A percentile compares a stretch with the other conserved stretches of the same genome.
phyloP scores from a whole-genome alignment of 1,140 invertebrate species.

The Zaprionus inermis region DNA sequence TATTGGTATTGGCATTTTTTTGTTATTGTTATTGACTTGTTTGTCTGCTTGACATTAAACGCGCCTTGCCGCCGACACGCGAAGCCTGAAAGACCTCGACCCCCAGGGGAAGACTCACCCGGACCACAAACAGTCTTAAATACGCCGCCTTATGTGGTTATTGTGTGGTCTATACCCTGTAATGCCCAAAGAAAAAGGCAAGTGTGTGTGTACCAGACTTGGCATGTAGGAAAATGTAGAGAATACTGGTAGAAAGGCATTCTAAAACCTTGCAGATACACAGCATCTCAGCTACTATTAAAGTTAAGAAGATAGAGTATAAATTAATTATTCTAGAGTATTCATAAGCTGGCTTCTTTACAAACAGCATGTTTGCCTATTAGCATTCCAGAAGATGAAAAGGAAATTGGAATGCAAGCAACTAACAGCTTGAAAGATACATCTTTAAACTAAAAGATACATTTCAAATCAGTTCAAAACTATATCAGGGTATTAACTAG shows the following conservation, averaged over 20 bases:
- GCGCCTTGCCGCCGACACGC: constrained; percentile 27
- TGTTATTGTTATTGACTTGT: constrained; percentile 53
- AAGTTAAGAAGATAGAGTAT: background rate
- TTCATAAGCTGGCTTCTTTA: background rate
- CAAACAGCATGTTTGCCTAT: no score
- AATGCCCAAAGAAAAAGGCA: background rate
- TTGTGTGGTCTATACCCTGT: constrained; percentile 24
- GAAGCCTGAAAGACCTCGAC: constrained; percentile 30
- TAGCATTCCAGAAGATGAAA: no score
- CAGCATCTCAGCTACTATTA: background rate
- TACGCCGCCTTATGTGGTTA: constrained; percentile 14
- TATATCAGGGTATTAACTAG: no score
- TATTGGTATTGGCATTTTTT: constrained; percentile 55
- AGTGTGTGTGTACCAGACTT: background rate
- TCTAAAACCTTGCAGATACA: background rate
- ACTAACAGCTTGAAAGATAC: no score
- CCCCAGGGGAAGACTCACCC: background rate
- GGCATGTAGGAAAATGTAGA: background rate
- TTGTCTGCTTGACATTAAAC: constrained; percentile 56
- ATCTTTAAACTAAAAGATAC: no score
- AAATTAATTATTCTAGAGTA: background rate
- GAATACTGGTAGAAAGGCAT: background rate
- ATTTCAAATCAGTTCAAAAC: no score
- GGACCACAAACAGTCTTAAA: background rate
- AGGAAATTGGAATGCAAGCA: no score